A percentile compares a stretch with the other conserved stretches of the same genome.
Evolutionary conservation across 2,797 vertebrate genomes (phyloP).

Genomic region (Scleropages formosus): DNA sequence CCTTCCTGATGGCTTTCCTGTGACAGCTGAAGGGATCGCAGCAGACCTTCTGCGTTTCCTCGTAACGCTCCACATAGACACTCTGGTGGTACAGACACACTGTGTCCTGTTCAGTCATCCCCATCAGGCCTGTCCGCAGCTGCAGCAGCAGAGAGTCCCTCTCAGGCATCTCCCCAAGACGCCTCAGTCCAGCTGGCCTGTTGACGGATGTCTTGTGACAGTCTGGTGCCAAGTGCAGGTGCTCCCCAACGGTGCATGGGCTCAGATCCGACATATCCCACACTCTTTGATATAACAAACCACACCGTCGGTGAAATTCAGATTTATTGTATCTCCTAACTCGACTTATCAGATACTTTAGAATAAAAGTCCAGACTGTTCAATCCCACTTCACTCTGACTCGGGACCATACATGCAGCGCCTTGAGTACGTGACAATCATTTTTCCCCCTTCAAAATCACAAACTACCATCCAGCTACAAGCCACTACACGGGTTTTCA

Average conservation of each 20-base stretch:
- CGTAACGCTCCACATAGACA: constrained; percentile 71
- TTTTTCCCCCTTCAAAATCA: no score
- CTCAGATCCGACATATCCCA: constrained; percentile 52
- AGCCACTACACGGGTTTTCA: no score
- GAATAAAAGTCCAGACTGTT: background rate
- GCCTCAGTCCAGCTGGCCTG: constrained; percentile 66
- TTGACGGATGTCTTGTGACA: constrained; percentile 70
- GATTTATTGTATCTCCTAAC: background rate
- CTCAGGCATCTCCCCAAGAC: constrained; percentile 63
- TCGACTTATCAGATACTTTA: background rate
- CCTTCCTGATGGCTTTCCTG: constrained; percentile 70
- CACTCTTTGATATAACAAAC: constrained; percentile 21
- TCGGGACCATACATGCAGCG: constrained; percentile 40
- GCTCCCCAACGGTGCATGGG: constrained; percentile 70
- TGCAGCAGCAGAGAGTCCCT: constrained; percentile 68
- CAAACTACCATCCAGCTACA: no score
- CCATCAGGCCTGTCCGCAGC: constrained; percentile 66
- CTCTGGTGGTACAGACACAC: constrained; percentile 73
- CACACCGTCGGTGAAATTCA: background rate
- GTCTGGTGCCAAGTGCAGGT: constrained; percentile 64
- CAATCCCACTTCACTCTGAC: background rate
- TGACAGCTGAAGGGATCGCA: constrained; percentile 73
- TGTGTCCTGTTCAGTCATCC: constrained; percentile 63
- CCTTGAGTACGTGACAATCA: constrained; percentile 39
- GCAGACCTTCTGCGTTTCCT: constrained; percentile 70